Base-by-base conservation (phyloP, 2,888 invertebrate species). In the Drosophila recens region DNA sequence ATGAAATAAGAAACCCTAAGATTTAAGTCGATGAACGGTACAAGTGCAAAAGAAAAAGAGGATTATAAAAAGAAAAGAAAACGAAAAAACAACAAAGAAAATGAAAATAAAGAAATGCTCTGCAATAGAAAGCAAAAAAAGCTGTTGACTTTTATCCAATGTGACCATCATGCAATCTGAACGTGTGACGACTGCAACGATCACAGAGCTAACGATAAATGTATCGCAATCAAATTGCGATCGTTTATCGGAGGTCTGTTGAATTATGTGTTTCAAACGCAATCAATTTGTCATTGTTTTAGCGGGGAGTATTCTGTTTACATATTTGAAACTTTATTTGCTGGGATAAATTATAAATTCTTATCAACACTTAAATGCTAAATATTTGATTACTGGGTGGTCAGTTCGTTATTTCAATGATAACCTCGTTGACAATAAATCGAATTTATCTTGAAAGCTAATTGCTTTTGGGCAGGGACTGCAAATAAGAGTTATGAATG, bases 71-170 rank as follows among this genome's bases (percentile, higher is more conserved):
- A 51, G 23, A 58, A 64, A 73, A 66, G 53, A 61, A 80, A 74
- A 43, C 54, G 70, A 80, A 53, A 63, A 57, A 63, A 79, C 6
- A 27, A 49, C 38, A 82, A 70, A 78, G 49, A 74, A 80, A 64
- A 80, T 70, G 63, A 74, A 85, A 75, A 76, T 79, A 90, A 82
- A 80, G 79, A 87, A 86, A 90, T 88, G 91, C 90, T 91, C 90
- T 91, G 90, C 91, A 91, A 90, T 90, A 90, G 89, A 82, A 76
- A 86, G 73, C 70, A 75, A 72, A 48, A 61, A 58, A 42, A 27
- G 3, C 6, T 10, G 6, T 4, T 5, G 23, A 34, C 10, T 36
- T 34, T 30, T 13, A 51, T 33, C 13, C 30, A 42, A n/a, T 36
- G 11, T 4, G 13, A 10, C 11, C n/a, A 36, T 34, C 27, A 27